Evolutionary conservation across 2,888 invertebrate species (phyloP), one percentile per base, ranked within the genome.

Genomic region (Macrophya annulata): DNA sequence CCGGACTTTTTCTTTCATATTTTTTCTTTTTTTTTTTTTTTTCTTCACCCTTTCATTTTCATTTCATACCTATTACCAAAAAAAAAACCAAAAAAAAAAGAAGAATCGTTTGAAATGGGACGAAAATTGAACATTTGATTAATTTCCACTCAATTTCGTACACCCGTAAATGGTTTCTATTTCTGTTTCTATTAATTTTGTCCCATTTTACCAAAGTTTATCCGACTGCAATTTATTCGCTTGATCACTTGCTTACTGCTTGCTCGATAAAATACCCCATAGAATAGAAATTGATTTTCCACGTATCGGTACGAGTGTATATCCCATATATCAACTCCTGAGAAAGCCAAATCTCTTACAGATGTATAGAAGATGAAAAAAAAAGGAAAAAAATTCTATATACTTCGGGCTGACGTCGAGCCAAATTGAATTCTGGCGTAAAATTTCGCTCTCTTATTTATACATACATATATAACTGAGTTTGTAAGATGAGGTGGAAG

Each of bases 391-490:
- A 10, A 74, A 25, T 40, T 71, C 37, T 9, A n/a, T n/a, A n/a
- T n/a, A 25, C 25, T 74, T 45, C 15, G 45, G 45, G 31, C 74
- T 45, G 74, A 45, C 74, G 45, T 43, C 10, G 8, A 77, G 48
- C 51, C 31, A 55, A 77, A 55, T 77, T 77, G 51, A 77, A 77
- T 77, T 55, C 77, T 77, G 25, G 17, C 77, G 37, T n/a, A n/a
- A 77, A 77, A 77, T 77, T 51, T 77, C 9, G 17, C 77, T 17
- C 55, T 77, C 37, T 77, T 55, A 77, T 55, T 77, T 77, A 77
- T 77, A 77, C 51, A n/a, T 31, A 15, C 12, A 12, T 51, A 77
- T 15, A 21, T 48, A 15, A 25, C 17, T 21, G 31, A 15, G 17
- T 51, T 37, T 37, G 37, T 15, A 5, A 12, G 37, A 37, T 0